Evolutionary conservation across 2,113 vertebrate species (phyloP).

Genomic region (Pedionomus torquatus): DNA sequence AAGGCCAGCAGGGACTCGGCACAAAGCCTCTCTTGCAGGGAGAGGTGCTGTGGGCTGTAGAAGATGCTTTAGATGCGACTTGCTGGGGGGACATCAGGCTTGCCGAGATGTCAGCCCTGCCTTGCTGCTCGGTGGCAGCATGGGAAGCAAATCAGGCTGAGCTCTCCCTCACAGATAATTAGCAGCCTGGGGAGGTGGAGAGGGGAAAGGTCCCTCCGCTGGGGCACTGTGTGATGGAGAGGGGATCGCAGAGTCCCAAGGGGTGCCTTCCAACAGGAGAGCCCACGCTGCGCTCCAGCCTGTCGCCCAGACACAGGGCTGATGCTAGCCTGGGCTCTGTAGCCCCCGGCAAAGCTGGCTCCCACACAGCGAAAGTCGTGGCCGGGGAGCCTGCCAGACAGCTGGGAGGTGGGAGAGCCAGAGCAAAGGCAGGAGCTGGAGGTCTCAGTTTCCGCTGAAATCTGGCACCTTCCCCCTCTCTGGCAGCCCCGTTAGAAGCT

Average conservation of each 20-base stretch:
- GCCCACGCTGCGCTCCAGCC: rapidly evolving
- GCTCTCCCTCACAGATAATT: background rate
- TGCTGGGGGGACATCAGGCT: background rate
- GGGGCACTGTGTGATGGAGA: background rate
- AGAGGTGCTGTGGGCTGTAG: background rate
- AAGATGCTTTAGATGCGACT: background rate
- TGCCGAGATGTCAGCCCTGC: background rate
- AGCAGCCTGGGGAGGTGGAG: background rate
- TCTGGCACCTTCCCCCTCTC: slow-evolving; percentile 14
- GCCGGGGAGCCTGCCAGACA: background rate
- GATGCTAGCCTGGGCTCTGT: background rate
- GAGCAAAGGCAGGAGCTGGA: background rate
- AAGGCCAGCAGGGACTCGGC: rapidly evolving
- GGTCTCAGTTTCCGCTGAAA: background rate
- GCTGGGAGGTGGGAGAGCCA: background rate
- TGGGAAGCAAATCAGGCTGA: background rate
- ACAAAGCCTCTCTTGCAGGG: rapidly evolving
- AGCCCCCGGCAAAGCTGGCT: background rate
- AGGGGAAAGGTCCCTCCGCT: background rate
- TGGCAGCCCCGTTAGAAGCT: background rate
- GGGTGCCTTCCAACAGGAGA: rapidly evolving
- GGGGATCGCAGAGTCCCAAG: background rate
- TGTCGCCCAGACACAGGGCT: background rate
- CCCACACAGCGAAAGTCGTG: background rate
- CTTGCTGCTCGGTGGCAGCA: background rate